Evolutionary conservation across 1,140 invertebrate species (phyloP), one percentile per base, ranked within the genome.

Genomic region (Ctenoplectra terminalis): DNA sequence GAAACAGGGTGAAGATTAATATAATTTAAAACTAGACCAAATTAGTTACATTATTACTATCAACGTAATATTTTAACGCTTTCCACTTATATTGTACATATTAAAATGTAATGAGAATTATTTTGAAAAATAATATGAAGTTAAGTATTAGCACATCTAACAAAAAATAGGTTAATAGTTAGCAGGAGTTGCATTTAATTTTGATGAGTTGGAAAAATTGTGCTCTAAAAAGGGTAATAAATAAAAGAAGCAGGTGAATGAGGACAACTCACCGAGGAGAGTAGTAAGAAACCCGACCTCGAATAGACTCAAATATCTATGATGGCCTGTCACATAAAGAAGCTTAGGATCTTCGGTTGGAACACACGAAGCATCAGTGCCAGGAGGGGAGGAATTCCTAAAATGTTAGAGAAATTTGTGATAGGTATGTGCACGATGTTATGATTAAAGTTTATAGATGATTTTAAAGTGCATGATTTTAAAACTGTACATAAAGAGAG

Each of bases 341-440:
- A 58, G 52, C 13, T 72, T 72, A 72, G 70, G 37, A 72, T 72
- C 70, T 72, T 72, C 70, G 52, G 54, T 72, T 58, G 70, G 20
- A 60, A 72, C 70, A 69, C 66, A 69, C 66, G 66, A 69, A 69
- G 52, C 70, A 72, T 72, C 70, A 72, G 52, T 72, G 70, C 70
- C 70, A 72, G 70, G 70, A 72, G 70, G 37, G 70, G 70, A 72
- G 70, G 52, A 58, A 72, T 72, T 56, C 70, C 70, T 72, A 72
- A 72, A 72, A 72, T 72, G 70, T 72, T 72, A 72, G 70, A 72
- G 70, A 72, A 72, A 72, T 72, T 58, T 72, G 70, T 72, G 70
- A 72, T 60, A 72, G 70, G 70, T 60, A 31, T 50, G 54, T 43
- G 70, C 70, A 72, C 17, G 37, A 56, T 43, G 70, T 70, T 43